A percentile compares a stretch with the other conserved stretches of the same genome.
Evolutionary conservation across 2,113 vertebrate genomes (phyloP).

Genomic region (Atlantisia rogersi): DNA sequence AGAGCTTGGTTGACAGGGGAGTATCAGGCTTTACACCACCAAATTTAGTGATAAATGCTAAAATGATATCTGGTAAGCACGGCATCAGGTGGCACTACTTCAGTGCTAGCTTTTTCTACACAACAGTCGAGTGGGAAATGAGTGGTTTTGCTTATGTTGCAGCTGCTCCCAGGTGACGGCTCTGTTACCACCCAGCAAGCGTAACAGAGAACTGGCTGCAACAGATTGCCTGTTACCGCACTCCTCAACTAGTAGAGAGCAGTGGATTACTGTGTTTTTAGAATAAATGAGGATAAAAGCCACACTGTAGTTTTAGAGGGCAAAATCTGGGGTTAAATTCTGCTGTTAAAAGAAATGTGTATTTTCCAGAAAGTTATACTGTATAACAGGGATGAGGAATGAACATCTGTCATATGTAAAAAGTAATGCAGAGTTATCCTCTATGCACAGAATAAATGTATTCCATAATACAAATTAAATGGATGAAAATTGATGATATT

Average conservation of each 20-base stretch:
- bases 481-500: background rate
- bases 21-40: background rate
- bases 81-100: background rate
- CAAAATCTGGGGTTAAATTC: background rate
- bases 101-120: background rate
- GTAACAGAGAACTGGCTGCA: background rate
- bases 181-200: background rate
- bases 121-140: background rate
- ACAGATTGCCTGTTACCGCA: background rate
- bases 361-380: background rate
- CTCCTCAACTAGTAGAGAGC: background rate
- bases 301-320: background rate
- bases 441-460: background rate
- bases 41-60: background rate
- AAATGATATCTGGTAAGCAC: background rate
- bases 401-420: slow-evolving; percentile 1
- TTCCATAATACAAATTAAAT: background rate
- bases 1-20: background rate
- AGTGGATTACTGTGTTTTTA: background rate
- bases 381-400: background rate
- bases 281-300: background rate
- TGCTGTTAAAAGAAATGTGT: background rate
- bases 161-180: background rate
- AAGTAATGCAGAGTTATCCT: background rate
- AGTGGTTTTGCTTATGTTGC: background rate